Percentiles rank a stretch among this genome's conserved stretches.
Conservation (phyloP, 2,888 invertebrate species). For the Anorthoa munda region DNA sequence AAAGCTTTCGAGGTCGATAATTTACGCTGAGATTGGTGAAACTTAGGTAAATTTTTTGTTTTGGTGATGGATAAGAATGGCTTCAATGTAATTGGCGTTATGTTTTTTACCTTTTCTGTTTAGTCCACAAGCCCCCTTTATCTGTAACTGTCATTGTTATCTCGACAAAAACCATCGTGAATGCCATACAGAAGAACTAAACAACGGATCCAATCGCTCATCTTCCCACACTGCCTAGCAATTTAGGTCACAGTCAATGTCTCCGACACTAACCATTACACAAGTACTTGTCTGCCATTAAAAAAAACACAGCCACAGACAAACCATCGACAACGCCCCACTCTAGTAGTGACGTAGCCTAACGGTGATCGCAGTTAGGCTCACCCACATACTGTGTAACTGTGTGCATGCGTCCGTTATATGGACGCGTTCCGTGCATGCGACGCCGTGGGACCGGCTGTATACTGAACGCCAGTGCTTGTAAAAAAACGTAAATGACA, state of each 20-base stretch:
- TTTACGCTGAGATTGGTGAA: constrained; percentile 8
- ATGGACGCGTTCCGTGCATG: constrained; percentile 83
- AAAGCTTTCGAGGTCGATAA: constrained; percentile 61
- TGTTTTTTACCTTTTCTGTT: background rate
- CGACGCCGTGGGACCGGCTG: constrained; percentile 79
- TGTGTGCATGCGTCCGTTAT: constrained; percentile 86
- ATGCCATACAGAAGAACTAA: background rate
- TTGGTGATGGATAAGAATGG: background rate
- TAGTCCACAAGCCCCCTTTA: background rate
- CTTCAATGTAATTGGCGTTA: background rate
- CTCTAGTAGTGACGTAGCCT: constrained; percentile 84
- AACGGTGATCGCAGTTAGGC: constrained; percentile 87
- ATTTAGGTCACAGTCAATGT: constrained; percentile 28
- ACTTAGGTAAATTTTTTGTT: constrained; percentile 6
- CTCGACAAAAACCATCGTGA: background rate
- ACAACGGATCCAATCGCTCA: background rate
- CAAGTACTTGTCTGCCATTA: constrained; percentile 1
- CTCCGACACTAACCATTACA: constrained; percentile 14
- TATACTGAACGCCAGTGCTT: constrained; percentile 65
- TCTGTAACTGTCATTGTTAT: too few species aligned
- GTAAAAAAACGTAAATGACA: constrained; percentile 66
- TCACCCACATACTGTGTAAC: constrained; percentile 90
- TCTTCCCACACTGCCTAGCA: background rate
- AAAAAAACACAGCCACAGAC: constrained; percentile 34
- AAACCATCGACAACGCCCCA: constrained; percentile 64